A percentile compares a stretch with the other conserved stretches of the same genome.
phyloP scores from a whole-genome alignment of 2,797 vertebrate species.

The Coracias cyanogaster region DNA sequence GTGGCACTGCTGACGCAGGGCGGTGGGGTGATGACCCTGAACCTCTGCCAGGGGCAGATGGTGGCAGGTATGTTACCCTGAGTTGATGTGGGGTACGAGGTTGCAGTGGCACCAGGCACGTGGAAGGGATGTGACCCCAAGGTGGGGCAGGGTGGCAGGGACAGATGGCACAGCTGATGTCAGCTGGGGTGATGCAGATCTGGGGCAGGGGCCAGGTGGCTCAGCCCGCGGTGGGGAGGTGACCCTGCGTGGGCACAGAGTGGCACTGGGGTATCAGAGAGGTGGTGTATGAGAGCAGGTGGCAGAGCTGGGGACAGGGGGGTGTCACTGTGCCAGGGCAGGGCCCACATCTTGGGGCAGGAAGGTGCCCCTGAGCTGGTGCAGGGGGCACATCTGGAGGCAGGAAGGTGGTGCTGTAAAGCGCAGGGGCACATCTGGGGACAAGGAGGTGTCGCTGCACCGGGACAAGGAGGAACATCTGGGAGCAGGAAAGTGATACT shows the following conservation, averaged over 20 bases:
- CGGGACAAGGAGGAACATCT: neutral
- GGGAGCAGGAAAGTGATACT: too few species aligned
- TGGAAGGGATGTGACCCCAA: neutral
- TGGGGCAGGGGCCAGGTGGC: neutral
- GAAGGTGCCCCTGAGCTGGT: neutral
- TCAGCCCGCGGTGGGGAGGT: neutral
- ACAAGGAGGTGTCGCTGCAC: too few species aligned
- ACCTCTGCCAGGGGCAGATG: neutral
- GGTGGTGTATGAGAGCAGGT: neutral
- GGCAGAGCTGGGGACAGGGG: neutral
- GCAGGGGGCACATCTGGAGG: neutral
- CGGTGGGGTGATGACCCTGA: neutral
- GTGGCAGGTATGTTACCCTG: neutral
- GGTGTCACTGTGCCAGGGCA: accelerated
- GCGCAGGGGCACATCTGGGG: neutral
- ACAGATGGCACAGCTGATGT: neutral
- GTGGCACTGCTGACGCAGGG: neutral
- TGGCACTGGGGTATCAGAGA: neutral
- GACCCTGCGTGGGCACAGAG: neutral
- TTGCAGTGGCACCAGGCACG: neutral
- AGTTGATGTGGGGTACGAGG: neutral
- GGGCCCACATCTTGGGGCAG: neutral
- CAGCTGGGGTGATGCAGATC: neutral
- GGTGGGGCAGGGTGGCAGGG: neutral
- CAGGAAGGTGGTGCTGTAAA: too few species aligned